These are phyloP conservation scores for Potorous gilbertii DNA, from an alignment of 2,797 vertebrate species.

Conservation along the genomic window DNA sequence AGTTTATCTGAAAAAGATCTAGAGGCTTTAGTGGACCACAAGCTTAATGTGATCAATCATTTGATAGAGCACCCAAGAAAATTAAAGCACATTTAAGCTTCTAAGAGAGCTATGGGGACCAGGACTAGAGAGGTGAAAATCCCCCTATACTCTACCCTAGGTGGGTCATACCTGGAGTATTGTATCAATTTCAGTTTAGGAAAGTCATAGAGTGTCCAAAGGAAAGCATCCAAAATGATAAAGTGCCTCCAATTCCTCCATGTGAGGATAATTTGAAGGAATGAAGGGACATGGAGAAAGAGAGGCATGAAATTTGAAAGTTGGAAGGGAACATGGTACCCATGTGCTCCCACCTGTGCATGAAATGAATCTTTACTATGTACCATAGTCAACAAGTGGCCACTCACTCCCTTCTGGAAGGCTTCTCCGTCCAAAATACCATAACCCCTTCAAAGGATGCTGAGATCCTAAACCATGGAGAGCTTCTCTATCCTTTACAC, in stretches of 20 bases:
- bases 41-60: not conserved
- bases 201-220: not conserved
- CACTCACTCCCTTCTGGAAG: not conserved
- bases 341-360: not conserved
- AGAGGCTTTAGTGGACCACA: not conserved
- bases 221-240: not conserved
- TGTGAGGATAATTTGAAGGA: not conserved
- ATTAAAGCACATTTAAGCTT: not conserved
- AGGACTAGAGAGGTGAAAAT: not conserved
- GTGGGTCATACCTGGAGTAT: not conserved
- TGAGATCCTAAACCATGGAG: not conserved
- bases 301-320: not conserved
- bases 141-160: not conserved
- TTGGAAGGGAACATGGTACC: not conserved
- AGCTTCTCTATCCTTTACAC: not conserved
- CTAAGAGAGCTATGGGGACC: not conserved
- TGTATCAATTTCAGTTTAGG: not conserved
- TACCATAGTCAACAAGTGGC: not conserved
- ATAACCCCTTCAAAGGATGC: not conserved
- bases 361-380: not conserved
- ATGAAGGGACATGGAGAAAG: not conserved
- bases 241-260: not conserved
- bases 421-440: not conserved
- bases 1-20: not conserved
- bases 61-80: not conserved